These are phyloP conservation scores for rabbit (Oryctolagus cuniculus) DNA, from an alignment of 2,113 vertebrate genomes.

Conservation along the genomic window DNA sequence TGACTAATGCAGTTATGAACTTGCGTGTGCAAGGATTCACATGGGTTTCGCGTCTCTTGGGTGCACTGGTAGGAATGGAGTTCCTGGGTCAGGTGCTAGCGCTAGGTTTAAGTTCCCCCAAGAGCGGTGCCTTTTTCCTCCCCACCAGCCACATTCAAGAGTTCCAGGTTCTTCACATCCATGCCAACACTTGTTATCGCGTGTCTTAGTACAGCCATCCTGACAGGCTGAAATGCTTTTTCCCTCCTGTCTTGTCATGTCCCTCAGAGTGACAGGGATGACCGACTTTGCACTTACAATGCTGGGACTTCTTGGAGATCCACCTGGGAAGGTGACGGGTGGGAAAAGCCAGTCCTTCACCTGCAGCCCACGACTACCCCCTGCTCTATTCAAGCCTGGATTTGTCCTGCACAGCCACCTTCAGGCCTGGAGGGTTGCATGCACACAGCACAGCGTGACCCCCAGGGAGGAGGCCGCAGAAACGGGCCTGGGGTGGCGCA, in stretches of 20 bases:
- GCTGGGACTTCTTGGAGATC: not conserved
- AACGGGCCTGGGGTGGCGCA: too few relatives aligned
- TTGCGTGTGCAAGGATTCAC: not conserved
- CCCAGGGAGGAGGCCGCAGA: not conserved
- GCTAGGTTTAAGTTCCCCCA: not conserved
- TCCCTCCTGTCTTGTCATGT: not conserved
- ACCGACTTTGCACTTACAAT: not conserved
- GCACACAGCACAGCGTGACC: not conserved
- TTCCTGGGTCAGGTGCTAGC: not conserved
- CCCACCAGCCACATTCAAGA: fast-evolving
- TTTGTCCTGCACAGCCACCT: not conserved
- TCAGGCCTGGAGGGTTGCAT: not conserved
- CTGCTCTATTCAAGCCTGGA: too few relatives aligned
- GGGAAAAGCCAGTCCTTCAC: not conserved
- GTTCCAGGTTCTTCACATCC: not conserved
- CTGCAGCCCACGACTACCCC: not conserved
- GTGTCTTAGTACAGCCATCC: not conserved
- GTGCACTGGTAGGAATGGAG: not conserved
- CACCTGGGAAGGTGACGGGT: not conserved
- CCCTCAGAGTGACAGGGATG: not conserved
- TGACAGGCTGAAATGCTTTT: not conserved
- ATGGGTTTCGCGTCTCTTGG: not conserved
- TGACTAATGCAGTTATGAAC: not conserved
- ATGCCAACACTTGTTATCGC: not conserved
- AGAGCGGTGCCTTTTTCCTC: not conserved